phyloP scores from a whole-genome alignment of 2,113 vertebrate genomes.

The Murina feae region DNA sequence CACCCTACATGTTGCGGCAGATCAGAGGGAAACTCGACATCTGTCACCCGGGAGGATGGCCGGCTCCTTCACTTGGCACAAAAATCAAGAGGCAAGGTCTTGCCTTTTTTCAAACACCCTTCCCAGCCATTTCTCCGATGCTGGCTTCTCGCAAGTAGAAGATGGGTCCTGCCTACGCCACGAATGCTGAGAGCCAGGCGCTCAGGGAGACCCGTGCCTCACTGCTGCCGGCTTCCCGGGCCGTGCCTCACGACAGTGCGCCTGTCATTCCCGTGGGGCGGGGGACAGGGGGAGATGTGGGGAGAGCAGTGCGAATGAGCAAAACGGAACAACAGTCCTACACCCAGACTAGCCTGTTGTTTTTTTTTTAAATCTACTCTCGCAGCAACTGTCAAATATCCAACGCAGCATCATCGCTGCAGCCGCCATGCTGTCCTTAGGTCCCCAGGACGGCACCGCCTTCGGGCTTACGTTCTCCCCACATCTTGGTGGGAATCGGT shows the following conservation, averaged over 20 bases:
- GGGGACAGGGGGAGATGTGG: not conserved
- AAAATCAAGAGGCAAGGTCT: not conserved
- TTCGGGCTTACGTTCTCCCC: not conserved
- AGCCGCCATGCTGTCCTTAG: not conserved
- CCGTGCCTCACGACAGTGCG: not conserved
- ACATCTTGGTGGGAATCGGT: not conserved
- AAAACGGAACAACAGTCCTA: not conserved
- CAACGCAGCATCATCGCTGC: fast-evolving
- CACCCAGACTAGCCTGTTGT: not conserved
- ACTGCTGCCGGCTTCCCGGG: not conserved
- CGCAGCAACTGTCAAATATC: not conserved
- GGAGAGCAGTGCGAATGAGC: not conserved
- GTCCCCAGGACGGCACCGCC: not conserved
- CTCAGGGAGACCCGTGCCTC: not conserved
- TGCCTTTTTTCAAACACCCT: not conserved
- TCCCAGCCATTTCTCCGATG: not conserved
- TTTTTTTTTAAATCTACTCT: not conserved
- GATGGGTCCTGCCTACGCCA: not conserved
- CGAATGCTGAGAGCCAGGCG: not conserved
- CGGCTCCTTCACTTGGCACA: not conserved
- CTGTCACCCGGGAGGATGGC: not conserved
- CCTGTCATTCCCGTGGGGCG: not conserved
- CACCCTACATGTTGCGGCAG: not conserved
- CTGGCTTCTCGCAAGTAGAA: not conserved
- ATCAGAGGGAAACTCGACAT: not conserved